phyloP scores from a whole-genome alignment of 2,888 invertebrate genomes.

The Drosophila incognita region DNA sequence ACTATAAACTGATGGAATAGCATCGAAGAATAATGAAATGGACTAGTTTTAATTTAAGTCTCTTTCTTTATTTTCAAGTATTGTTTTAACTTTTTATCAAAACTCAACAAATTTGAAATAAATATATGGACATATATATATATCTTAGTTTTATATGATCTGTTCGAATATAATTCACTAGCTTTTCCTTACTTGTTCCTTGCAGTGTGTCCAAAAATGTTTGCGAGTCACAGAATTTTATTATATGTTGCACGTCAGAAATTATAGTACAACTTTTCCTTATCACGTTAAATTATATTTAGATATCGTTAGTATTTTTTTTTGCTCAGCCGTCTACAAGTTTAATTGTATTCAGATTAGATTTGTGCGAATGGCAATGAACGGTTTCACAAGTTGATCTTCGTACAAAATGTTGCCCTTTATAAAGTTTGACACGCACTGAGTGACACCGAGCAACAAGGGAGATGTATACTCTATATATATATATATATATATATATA shows the following conservation, averaged over 20 bases:
- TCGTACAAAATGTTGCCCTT: slow-evolving; percentile 8
- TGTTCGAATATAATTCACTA: not conserved
- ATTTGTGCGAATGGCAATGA: slow-evolving; percentile 5
- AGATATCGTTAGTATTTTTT: slow-evolving; percentile 33
- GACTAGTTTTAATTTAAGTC: not conserved
- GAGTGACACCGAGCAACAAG: slow-evolving; percentile 4
- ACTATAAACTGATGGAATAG: not conserved
- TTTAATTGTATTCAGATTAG: slow-evolving; percentile 36
- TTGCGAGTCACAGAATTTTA: slow-evolving; percentile 43
- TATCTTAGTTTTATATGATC: not conserved
- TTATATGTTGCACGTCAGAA: slow-evolving; percentile 25
- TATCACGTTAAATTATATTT: slow-evolving; percentile 40
- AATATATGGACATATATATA: not conserved
- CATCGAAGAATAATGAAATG: not conserved
- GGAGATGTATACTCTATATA: slow-evolving; percentile 9
- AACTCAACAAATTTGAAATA: not conserved
- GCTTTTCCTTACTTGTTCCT: slow-evolving; percentile 26
- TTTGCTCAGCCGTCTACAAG: slow-evolving; percentile 20
- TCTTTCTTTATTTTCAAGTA: not conserved
- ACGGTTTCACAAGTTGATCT: slow-evolving; percentile 2
- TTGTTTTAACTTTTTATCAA: not conserved
- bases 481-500: not conserved
- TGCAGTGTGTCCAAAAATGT: slow-evolving; percentile 10
- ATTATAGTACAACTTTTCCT: slow-evolving; percentile 27
- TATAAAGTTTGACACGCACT: slow-evolving; percentile 43